These are phyloP conservation scores for Geotrupes spiniger DNA, from an alignment of 2,888 invertebrate species.

Conservation along the genomic window DNA sequence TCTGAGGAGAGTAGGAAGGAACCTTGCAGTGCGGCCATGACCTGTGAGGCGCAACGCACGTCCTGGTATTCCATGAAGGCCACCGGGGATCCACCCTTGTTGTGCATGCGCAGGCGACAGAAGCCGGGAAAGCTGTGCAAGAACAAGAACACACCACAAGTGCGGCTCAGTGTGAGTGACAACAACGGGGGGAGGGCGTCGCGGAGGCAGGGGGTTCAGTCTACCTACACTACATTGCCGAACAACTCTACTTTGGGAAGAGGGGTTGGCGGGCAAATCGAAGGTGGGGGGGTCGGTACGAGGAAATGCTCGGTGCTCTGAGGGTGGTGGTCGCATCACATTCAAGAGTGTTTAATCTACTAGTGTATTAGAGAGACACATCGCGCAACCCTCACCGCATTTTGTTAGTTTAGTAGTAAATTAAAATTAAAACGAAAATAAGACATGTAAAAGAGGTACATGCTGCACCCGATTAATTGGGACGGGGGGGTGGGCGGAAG, in stretches of 20 bases:
- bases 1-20: slow-evolving; percentile 94
- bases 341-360: too few species aligned
- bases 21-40: slow-evolving; percentile 92
- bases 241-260: too few species aligned
- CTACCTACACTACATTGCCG: too few species aligned
- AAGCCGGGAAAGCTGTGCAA: slow-evolving; percentile 94
- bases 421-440: too few species aligned
- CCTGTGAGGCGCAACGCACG: slow-evolving; percentile 86
- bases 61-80: slow-evolving; percentile 98
- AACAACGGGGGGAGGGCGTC: slow-evolving; percentile 35
- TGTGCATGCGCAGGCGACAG: slow-evolving; percentile 94
- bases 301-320: too few species aligned
- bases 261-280: neutral
- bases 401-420: slow-evolving; percentile 2
- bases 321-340: too few species aligned
- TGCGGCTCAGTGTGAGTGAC: slow-evolving; percentile 44
- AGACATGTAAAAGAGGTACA: slow-evolving; percentile 30
- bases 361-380: slow-evolving; percentile 21
- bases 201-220: slow-evolving; percentile 25
- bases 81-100: slow-evolving; percentile 87
- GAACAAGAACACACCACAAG: slow-evolving; percentile 45
- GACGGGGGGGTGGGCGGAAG: neutral
- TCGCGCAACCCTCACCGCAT: slow-evolving; percentile 35
- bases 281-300: neutral
- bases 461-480: slow-evolving; percentile 36